These are phyloP conservation scores for Heloderma charlesbogerti DNA, from an alignment of 2,113 vertebrate genomes.

Conservation along the genomic window DNA sequence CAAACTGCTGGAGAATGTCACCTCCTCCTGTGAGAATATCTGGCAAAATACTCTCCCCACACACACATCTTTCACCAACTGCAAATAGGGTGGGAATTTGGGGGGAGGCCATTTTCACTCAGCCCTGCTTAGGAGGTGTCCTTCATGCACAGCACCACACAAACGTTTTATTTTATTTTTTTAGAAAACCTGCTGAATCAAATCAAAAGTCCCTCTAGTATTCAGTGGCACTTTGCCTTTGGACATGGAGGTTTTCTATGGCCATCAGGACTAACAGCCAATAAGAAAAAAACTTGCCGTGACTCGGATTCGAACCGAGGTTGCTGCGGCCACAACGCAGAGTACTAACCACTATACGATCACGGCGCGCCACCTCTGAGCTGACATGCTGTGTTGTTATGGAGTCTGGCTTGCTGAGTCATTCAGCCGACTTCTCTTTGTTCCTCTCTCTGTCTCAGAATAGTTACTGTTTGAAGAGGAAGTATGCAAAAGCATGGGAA, in stretches of 20 bases:
- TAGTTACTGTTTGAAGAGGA: neutral
- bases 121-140: neutral
- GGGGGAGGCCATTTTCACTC: too few relatives aligned
- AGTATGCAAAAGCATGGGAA: neutral
- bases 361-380: slow-evolving; percentile 70
- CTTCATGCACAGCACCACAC: neutral
- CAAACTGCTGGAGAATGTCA: too few relatives aligned
- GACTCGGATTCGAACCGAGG: slow-evolving; percentile 82
- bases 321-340: slow-evolving; percentile 82
- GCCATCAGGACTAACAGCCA: neutral
- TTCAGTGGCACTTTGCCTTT: neutral
- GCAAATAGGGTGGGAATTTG: too few relatives aligned
- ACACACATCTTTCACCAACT: too few relatives aligned
- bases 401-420: neutral
- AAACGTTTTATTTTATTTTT: neutral
- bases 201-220: neutral
- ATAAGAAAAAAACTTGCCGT: slow-evolving; percentile 63
- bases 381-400: neutral
- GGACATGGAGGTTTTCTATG: neutral
- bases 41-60: too few relatives aligned
- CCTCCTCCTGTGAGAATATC: too few relatives aligned
- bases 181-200: neutral
- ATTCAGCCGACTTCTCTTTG: neutral
- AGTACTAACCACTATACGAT: slow-evolving; percentile 85
- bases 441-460: neutral